Conservation (phyloP, 35 echinoderm and acorn worm species). For the Ptychodera flava region DNA sequence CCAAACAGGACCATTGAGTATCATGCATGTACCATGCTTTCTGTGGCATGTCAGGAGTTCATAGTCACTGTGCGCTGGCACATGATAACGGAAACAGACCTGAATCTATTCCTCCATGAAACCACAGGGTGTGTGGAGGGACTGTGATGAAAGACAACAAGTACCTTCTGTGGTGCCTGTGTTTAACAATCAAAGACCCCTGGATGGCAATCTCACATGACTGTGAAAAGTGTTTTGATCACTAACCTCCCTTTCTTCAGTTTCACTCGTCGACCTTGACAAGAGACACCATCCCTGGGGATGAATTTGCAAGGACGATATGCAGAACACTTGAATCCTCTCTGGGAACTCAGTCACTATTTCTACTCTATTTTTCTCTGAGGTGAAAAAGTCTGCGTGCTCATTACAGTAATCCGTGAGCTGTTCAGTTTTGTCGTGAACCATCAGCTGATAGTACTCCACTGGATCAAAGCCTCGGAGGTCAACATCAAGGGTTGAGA, state of each 20-base stretch:
- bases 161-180: too few species aligned
- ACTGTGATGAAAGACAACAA: too few species aligned
- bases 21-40: too few species aligned
- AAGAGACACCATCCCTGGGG: slow-evolving; percentile 96
- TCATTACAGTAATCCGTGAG: slow-evolving; percentile 30
- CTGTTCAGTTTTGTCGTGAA: slow-evolving; percentile 28
- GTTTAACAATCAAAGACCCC: too few species aligned
- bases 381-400: slow-evolving; percentile 36
- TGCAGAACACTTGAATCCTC: slow-evolving; percentile 61
- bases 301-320: slow-evolving; percentile 84
- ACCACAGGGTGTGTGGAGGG: too few species aligned
- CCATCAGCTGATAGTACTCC: slow-evolving; percentile 46
- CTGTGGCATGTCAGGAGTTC: too few species aligned
- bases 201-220: too few species aligned
- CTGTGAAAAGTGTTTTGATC: too few species aligned
- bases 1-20: too few species aligned
- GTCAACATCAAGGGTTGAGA: slow-evolving; percentile 45
- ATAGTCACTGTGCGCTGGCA: too few species aligned
- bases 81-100: too few species aligned
- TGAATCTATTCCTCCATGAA: too few species aligned
- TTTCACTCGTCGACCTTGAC: slow-evolving; percentile 76
- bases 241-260: slow-evolving; percentile 82
- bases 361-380: slow-evolving; percentile 63
- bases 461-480: slow-evolving; percentile 46
- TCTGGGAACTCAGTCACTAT: slow-evolving; percentile 83